phyloP scores from a whole-genome alignment of 2,113 vertebrate species.

The Notarius quadriscutis region DNA sequence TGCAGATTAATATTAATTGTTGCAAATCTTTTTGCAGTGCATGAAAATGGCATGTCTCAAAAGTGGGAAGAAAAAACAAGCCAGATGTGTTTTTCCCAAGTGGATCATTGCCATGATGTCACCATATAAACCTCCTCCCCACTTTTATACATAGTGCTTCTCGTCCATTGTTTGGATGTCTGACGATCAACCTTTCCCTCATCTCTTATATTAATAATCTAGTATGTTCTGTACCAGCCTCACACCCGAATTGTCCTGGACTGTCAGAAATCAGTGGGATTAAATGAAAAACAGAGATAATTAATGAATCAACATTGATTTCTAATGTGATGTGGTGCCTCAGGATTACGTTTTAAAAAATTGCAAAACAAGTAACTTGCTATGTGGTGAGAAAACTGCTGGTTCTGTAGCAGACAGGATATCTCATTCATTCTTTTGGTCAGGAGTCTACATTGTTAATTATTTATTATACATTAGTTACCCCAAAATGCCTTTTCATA shows the following conservation, averaged over 20 bases:
- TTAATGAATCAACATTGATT: background rate
- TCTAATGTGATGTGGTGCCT: background rate
- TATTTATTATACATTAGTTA: background rate
- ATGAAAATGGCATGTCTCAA: slow-evolving; percentile 1
- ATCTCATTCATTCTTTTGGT: background rate
- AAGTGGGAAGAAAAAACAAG: background rate
- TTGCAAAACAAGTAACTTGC: background rate
- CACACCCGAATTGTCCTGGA: slow-evolving; percentile 19
- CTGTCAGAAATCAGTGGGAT: slow-evolving; percentile 25
- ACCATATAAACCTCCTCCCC: slow-evolving; percentile 43
- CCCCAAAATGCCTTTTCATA: background rate
- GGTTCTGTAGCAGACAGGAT: background rate
- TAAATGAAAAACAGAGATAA: background rate
- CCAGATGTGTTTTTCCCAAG: slow-evolving; percentile 7
- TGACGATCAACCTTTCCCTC: slow-evolving; percentile 43
- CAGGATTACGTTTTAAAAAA: background rate
- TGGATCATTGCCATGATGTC: slow-evolving; percentile 19
- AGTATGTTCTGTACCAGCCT: slow-evolving; percentile 51
- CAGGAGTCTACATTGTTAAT: background rate
- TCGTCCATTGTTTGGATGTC: slow-evolving; percentile 43
- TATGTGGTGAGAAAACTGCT: background rate
- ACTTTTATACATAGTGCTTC: slow-evolving; percentile 25
- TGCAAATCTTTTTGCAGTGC: slow-evolving; percentile 46
- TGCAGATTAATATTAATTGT: slow-evolving; percentile 58
- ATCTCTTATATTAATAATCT: slow-evolving; percentile 42